Evolutionary conservation across 2,797 vertebrate genomes (phyloP), one percentile per base, ranked within the genome.

Genomic region (Platyrinchus mystaceus): DNA sequence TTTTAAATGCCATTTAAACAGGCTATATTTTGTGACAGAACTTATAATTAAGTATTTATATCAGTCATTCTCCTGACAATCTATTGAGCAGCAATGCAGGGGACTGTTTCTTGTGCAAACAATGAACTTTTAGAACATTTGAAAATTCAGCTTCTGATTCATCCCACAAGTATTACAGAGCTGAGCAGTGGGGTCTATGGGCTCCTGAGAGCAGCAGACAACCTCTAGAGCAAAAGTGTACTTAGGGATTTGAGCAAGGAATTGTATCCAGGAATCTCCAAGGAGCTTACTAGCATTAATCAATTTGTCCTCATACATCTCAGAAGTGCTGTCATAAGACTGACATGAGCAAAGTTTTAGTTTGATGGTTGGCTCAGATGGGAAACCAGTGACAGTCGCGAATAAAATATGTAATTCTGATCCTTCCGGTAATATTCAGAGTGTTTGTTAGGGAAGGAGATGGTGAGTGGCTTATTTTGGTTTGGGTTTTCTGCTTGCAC

Each of bases 21-120:
- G 55, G 49, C 22, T 91, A 30, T 21, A 34, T 86, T 96, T 91
- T 89, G 64, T 88, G 73, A 68, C 81, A 87, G 62, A 89, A 80
- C 36, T 92, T 68, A 23, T 21, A 91, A 68, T 89, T 74, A 75
- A 46, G 22, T 41, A 32, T 34, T 52, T 49, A 2, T 22, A 18
- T 18, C 26, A 93, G 55, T 90, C 19, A 53, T 67, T 87, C 88
- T 84, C 34, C 62, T 95, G 85, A 78, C 64, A 87, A 50, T 47
- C 66, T 55, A 63, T 41, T 76, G 37, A 84, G 77, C 44, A 88
- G 77, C 30, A 52, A 37, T 19, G 15, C 37, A 76, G 86, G 84
- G 62, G 39, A 49, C 30, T 67, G 14, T 21, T 73, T 73, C 52
- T 64, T 64, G 36, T 69, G 62, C 62, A 84, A 95, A 74, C 8